phyloP scores from a whole-genome alignment of 2,888 invertebrate genomes.

The Onthophagus sagittarius region DNA sequence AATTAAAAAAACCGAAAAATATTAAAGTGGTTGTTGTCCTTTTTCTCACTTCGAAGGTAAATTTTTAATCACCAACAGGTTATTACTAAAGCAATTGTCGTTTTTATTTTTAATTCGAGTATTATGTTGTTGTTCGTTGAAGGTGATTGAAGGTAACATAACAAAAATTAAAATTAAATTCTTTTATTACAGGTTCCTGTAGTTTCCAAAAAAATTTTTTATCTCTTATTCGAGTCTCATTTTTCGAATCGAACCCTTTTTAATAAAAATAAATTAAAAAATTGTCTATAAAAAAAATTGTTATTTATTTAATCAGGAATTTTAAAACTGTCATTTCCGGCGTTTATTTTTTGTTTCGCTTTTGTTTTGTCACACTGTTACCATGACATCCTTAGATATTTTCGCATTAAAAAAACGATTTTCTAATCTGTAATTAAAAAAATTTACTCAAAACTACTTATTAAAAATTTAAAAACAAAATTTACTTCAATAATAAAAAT shows the following conservation, averaged over 20 bases:
- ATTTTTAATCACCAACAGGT: not conserved
- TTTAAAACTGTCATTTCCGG: not conserved
- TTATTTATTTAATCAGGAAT: not conserved
- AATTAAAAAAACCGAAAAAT: too few relatives aligned
- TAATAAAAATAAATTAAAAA: not conserved
- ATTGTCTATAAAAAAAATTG: not conserved
- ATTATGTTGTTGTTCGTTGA: not conserved
- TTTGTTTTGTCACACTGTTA: not conserved
- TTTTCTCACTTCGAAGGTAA: not conserved
- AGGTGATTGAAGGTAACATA: too few relatives aligned
- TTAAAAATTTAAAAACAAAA: too few relatives aligned
- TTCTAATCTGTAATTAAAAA: too few relatives aligned
- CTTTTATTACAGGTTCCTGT: not conserved
- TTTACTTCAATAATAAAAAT: too few relatives aligned
- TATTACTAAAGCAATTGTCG: too few relatives aligned
- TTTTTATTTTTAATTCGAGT: not conserved
- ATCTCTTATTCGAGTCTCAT: too few relatives aligned
- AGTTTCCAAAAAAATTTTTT: not conserved
- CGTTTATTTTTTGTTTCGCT: not conserved
- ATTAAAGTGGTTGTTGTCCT: not conserved
- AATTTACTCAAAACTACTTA: too few relatives aligned
- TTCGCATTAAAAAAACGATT: too few relatives aligned
- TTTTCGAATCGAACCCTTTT: too few relatives aligned
- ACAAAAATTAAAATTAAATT: not conserved
- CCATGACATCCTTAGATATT: too few relatives aligned